phyloP scores from a whole-genome alignment of 2,888 invertebrate genomes.

The Andrena hattorfiana region DNA sequence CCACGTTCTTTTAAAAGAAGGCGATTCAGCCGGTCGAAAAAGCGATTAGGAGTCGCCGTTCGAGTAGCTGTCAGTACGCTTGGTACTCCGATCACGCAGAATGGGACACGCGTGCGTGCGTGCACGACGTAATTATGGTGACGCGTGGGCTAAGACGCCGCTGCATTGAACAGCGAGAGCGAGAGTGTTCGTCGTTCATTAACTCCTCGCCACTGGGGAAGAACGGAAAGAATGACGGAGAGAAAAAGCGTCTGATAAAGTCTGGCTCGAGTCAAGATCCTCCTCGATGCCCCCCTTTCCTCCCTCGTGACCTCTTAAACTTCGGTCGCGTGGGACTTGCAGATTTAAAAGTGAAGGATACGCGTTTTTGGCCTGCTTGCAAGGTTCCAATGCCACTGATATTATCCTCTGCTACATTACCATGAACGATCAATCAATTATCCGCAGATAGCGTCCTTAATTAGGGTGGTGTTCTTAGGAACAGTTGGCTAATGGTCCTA shows the following conservation, averaged over 20 bases:
- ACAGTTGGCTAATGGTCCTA: too few relatives aligned
- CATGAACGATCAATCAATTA: neutral
- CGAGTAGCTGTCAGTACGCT: slow-evolving; percentile 23
- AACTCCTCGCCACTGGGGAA: slow-evolving; percentile 69
- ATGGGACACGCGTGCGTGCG: slow-evolving; percentile 79
- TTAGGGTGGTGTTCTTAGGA: too few relatives aligned
- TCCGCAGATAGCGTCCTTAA: too few relatives aligned
- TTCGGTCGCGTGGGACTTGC: slow-evolving; percentile 67
- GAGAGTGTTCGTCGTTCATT: slow-evolving; percentile 77
- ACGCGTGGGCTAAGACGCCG: slow-evolving; percentile 82
- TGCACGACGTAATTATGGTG: slow-evolving; percentile 80
- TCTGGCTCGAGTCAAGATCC: slow-evolving; percentile 53
- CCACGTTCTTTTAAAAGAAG: neutral
- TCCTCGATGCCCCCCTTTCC: slow-evolving; percentile 20
- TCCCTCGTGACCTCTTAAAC: slow-evolving; percentile 58
- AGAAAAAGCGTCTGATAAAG: slow-evolving; percentile 59
- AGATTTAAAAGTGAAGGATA: slow-evolving; percentile 61
- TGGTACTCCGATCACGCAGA: slow-evolving; percentile 79
- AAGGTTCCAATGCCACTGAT: slow-evolving; percentile 31
- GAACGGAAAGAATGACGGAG: slow-evolving; percentile 45
- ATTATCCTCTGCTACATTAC: neutral
- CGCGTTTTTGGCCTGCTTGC: slow-evolving; percentile 32
- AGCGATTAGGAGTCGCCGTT: slow-evolving; percentile 16
- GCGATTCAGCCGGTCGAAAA: neutral
- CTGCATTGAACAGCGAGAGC: slow-evolving; percentile 76